phyloP scores from a whole-genome alignment of 2,797 vertebrate species.

The Urosaurus nigricauda region DNA sequence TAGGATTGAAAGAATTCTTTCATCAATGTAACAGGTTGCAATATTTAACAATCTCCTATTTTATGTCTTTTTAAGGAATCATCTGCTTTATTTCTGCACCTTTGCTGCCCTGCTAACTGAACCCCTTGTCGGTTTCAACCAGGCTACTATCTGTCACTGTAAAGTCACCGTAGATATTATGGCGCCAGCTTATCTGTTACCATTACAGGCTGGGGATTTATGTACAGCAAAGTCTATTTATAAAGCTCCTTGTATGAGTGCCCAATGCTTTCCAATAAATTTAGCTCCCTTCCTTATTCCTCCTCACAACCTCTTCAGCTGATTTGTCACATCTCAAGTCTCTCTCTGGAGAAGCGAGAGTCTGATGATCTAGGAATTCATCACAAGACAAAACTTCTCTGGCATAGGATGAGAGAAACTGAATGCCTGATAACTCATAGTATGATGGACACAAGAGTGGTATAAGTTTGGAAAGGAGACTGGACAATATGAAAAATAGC shows the following conservation, averaged over 20 bases:
- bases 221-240: constrained; percentile 59
- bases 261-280: constrained; percentile 59
- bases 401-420: constrained; percentile 17
- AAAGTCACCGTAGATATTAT: constrained; percentile 39
- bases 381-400: neutral
- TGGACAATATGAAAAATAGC: neutral
- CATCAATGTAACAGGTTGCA: neutral
- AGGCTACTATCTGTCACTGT: constrained; percentile 34
- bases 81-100: constrained; percentile 8
- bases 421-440: neutral
- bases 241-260: constrained; percentile 47
- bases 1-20: neutral
- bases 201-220: constrained; percentile 64
- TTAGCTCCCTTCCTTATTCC: constrained; percentile 37
- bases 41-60: constrained; percentile 3
- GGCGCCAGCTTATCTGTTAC: constrained; percentile 48
- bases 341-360: neutral
- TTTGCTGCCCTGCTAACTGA: constrained; percentile 39
- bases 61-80: constrained; percentile 31
- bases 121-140: constrained; percentile 43
- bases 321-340: constrained; percentile 29
- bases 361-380: neutral
- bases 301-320: constrained; percentile 4
- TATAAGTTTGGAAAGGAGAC: neutral
- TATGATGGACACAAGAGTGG: neutral